Conservation (phyloP, 2,113 vertebrate genomes). For the Coracopsis vasa region DNA sequence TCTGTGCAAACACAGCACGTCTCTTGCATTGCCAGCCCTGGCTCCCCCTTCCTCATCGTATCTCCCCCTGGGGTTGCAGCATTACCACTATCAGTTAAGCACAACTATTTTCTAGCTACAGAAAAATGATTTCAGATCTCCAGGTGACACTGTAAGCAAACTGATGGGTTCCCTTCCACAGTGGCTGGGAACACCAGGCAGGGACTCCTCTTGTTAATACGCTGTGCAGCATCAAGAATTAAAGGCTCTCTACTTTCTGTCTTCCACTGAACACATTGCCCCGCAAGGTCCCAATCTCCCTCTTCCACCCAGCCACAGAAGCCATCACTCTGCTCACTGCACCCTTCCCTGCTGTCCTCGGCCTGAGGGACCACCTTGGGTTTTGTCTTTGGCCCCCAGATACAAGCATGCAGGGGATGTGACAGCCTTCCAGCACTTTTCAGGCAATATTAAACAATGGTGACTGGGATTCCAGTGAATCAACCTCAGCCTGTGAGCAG, state of each 20-base stretch:
- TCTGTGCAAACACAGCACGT: not conserved
- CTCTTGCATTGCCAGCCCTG: not conserved
- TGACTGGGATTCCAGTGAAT: not conserved
- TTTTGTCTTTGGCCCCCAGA: not conserved
- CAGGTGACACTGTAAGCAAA: not conserved
- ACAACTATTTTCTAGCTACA: not conserved
- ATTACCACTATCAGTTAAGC: not conserved
- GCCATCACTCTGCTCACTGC: not conserved
- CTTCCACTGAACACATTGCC: not conserved
- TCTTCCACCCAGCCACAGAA: not conserved
- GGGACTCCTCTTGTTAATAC: not conserved
- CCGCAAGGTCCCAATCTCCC: not conserved
- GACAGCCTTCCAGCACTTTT: not conserved
- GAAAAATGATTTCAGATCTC: not conserved
- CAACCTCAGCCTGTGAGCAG: not conserved
- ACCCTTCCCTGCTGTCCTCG: not conserved
- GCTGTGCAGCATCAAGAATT: not conserved
- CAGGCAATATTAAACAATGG: not conserved
- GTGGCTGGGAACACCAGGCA: not conserved
- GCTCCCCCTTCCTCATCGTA: not conserved
- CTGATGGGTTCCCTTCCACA: not conserved
- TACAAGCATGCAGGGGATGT: not conserved
- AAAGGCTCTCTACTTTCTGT: not conserved
- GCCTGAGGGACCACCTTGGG: not conserved
- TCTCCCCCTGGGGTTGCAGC: not conserved